phyloP scores from a whole-genome alignment of 2,797 vertebrate species.

The Leucoraja ocellata region DNA sequence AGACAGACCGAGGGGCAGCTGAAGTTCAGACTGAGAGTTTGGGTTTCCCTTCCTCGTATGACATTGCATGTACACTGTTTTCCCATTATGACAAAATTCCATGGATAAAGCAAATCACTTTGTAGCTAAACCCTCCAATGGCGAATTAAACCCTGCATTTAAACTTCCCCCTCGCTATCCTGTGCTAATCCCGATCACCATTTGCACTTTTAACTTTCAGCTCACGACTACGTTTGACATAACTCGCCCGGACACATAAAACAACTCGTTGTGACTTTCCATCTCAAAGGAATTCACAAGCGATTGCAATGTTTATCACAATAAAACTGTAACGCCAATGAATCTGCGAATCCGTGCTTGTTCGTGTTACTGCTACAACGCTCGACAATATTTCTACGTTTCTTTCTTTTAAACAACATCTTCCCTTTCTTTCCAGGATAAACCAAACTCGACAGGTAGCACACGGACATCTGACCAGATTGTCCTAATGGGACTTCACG shows the following conservation, averaged over 20 bases:
- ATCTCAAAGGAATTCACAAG: neutral
- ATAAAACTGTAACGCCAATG: too few relatives aligned
- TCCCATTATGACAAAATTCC: neutral
- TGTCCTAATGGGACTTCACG: slow-evolving; percentile 52
- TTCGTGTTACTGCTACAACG: neutral
- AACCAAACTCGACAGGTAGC: slow-evolving; percentile 22
- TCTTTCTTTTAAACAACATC: neutral
- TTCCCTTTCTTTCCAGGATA: neutral
- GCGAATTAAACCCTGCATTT: neutral
- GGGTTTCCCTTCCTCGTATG: neutral
- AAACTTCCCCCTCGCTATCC: neutral
- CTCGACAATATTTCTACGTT: too few relatives aligned
- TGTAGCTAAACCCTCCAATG: neutral
- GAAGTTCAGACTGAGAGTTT: neutral
- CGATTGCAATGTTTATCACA: neutral
- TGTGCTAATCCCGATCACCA: slow-evolving; percentile 30
- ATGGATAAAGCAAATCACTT: neutral
- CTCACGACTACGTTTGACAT: slow-evolving; percentile 54
- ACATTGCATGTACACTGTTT: neutral
- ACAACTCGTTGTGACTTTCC: neutral
- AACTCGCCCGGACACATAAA: slow-evolving; percentile 56
- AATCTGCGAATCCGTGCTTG: neutral
- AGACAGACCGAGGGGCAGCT: neutral
- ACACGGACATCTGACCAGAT: slow-evolving; percentile 29
- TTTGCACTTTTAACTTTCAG: slow-evolving; percentile 50